Evolutionary conservation across 2,888 invertebrate species (phyloP).

Genomic region (Tetanocera ferruginea): DNA sequence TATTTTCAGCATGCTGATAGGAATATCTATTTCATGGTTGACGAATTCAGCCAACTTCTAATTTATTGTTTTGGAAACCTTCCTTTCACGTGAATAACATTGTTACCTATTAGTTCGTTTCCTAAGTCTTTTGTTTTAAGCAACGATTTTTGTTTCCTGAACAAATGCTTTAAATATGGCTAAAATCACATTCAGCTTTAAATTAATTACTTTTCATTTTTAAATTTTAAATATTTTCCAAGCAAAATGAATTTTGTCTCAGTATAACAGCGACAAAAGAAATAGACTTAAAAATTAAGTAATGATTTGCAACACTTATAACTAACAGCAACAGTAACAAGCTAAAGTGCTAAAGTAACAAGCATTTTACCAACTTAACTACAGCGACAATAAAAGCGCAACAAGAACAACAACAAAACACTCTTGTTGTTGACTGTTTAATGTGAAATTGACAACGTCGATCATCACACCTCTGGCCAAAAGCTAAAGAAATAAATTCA

Average conservation of each 20-base stretch:
- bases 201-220: too few relatives aligned
- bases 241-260: not conserved
- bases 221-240: too few relatives aligned
- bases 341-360: constrained; percentile 3
- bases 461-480: constrained; percentile 40
- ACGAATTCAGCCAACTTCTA: too few relatives aligned
- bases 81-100: too few relatives aligned
- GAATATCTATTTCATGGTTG: too few relatives aligned
- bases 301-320: constrained; percentile 10
- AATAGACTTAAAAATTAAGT: not conserved
- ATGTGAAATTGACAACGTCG: constrained; percentile 33
- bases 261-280: not conserved
- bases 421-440: constrained; percentile 17
- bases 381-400: not conserved
- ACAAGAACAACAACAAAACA: constrained; percentile 2
- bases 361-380: constrained; percentile 16
- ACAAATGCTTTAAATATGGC: too few relatives aligned
- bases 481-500: constrained; percentile 20
- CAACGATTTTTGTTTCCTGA: too few relatives aligned
- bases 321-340: not conserved
- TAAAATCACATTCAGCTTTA: too few relatives aligned
- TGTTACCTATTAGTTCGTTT: too few relatives aligned
- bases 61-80: too few relatives aligned
- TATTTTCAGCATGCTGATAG: too few relatives aligned
- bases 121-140: constrained; percentile 32